phyloP scores from a whole-genome alignment of 1,140 invertebrate genomes.

The Hermetia illucens region DNA sequence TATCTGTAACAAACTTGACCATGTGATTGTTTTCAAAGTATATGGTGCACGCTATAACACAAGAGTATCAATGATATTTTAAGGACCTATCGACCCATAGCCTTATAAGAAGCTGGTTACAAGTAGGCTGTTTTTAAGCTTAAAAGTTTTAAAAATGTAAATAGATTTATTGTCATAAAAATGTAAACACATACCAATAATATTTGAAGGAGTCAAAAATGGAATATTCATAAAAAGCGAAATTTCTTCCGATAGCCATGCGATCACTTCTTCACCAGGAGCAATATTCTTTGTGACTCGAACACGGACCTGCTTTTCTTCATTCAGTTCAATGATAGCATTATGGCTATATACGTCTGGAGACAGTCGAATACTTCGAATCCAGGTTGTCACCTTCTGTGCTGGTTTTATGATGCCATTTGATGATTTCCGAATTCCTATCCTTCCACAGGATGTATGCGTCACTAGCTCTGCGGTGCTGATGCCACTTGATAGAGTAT shows the following conservation, averaged over 20 bases:
- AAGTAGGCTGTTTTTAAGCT: no score
- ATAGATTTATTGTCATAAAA: no score
- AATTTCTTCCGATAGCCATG: slow-evolving; percentile 73
- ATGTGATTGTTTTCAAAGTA: no score
- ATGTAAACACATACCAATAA: slow-evolving; percentile 46
- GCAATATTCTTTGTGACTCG: slow-evolving; percentile 23
- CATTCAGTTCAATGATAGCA: slow-evolving; percentile 32
- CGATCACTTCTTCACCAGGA: slow-evolving; percentile 39
- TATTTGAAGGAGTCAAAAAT: slow-evolving; percentile 64
- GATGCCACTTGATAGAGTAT: slow-evolving; percentile 16
- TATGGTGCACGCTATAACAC: no score
- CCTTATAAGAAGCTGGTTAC: no score
- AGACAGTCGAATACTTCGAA: slow-evolving; percentile 34
- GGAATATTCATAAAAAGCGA: slow-evolving; percentile 57
- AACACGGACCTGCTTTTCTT: slow-evolving; percentile 18
- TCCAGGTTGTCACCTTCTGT: no score
- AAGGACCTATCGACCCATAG: no score
- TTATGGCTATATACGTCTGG: slow-evolving; percentile 50
- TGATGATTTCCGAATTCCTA: no score
- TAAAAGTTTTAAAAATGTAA: no score
- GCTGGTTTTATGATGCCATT: slow-evolving; percentile 1
- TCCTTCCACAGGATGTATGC: slow-evolving; percentile 4
- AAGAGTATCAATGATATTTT: slow-evolving; percentile 2
- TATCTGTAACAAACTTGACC: no score
- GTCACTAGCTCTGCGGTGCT: slow-evolving; percentile 13